Evolutionary conservation across 2,113 vertebrate genomes (phyloP), one percentile per base, ranked within the genome.

Genomic region (Aspiorhynchus laticeps): DNA sequence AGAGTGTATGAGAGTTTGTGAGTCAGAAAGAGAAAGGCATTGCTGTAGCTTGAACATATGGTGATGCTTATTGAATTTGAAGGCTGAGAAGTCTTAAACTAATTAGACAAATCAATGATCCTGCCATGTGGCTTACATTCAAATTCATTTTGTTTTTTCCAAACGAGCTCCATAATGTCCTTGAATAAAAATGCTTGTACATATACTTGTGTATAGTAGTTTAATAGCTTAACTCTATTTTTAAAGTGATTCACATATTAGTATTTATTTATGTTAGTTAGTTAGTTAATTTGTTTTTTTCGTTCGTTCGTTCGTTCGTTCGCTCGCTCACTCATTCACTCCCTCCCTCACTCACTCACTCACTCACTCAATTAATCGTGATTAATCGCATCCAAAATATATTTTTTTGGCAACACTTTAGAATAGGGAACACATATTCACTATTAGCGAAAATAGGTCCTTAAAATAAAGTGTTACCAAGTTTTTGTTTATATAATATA

Each of bases 1-100:
- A 82, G 83, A 28, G 75, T 61, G 87, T 36, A 63, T 24, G 78
- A 26, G 77, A 31, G 41, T 33, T 33, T n/a, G 53, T 61, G 77
- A 38, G 67, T 51, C 69, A 59, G 28, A 61, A 53, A 76, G 48
- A 41, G 69, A 56, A 59, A 83, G 28, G 3, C 36, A 73, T 43
- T 83, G 19, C 61, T 78, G 69, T 86, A 84, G 43, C 76, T 80
- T 80, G 78, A 75, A 79, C 75, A 89, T 80, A 89, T 88, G 84
- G 86, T 84, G 14, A 85, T 83, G 84, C 43, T 89, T 80, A 88
- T 89, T 89, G 73, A 83, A 86, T 86, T 84, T 80, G 65, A 84
- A 74, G 67, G 86, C 80, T 80, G 65, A 86, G 80, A 84, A 88
- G 79, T 43, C 88, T 81, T 82, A 87, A 87, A 78, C 73, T 85